phyloP scores from a whole-genome alignment of 2,888 invertebrate species.

The Drosophila paucipuncta region DNA sequence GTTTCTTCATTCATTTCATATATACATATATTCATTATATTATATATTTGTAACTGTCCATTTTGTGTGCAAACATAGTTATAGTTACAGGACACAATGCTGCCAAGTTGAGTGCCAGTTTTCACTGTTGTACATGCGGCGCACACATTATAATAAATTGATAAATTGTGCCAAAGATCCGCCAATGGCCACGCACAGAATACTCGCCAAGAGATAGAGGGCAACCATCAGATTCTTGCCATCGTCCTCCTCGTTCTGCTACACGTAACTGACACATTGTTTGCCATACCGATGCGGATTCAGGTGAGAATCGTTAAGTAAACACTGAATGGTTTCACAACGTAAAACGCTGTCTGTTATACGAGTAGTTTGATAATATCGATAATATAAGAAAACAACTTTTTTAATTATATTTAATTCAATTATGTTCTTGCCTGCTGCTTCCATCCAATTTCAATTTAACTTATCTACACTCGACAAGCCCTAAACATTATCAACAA shows the following conservation, averaged over 20 bases:
- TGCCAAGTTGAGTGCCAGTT: slow-evolving; percentile 50
- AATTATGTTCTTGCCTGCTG: slow-evolving; percentile 24
- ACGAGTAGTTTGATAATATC: no score
- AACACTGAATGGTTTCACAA: slow-evolving; percentile 40
- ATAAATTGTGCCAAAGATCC: slow-evolving; percentile 13
- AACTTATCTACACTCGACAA: slow-evolving; percentile 26
- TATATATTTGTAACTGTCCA: slow-evolving; percentile 30
- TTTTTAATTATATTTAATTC: slow-evolving; percentile 38
- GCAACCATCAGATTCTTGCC: neutral
- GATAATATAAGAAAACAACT: neutral
- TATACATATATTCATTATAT: no score
- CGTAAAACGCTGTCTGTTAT: no score
- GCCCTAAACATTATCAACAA: slow-evolving; percentile 4
- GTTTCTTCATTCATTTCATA: no score
- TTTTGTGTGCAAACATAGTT: slow-evolving; percentile 51
- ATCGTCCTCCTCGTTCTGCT: neutral
- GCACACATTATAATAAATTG: slow-evolving; percentile 59
- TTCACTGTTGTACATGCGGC: slow-evolving; percentile 40
- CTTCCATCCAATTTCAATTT: slow-evolving; percentile 30
- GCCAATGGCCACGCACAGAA: slow-evolving; percentile 24
- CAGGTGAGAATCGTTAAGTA: slow-evolving; percentile 4
- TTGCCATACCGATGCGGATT: slow-evolving; percentile 1
- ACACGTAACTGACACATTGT: slow-evolving; percentile 40
- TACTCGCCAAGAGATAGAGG: neutral
- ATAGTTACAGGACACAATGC: slow-evolving; percentile 55